phyloP scores from a whole-genome alignment of 2,888 invertebrate genomes.

The Patella pellucida region DNA sequence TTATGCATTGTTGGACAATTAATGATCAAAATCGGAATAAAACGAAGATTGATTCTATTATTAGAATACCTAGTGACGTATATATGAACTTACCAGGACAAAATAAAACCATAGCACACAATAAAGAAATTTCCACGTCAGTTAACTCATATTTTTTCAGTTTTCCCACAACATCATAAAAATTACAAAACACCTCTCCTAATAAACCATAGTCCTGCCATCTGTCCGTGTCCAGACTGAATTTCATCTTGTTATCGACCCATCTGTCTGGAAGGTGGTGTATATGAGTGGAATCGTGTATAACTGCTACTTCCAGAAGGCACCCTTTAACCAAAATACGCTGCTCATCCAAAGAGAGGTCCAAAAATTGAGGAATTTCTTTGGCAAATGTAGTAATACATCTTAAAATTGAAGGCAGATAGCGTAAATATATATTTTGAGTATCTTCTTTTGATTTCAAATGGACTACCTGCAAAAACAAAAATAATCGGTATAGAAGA shows the following conservation, averaged over 20 bases:
- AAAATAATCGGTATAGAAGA: not conserved
- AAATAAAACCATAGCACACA: constrained; percentile 51
- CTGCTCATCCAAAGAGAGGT: constrained; percentile 55
- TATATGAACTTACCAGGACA: constrained; percentile 49
- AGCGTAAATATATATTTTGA: constrained; percentile 50
- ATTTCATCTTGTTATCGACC: constrained; percentile 46
- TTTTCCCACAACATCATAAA: constrained; percentile 40
- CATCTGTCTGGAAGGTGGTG: constrained; percentile 33
- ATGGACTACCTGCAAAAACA: constrained; percentile 16
- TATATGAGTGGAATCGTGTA: constrained; percentile 49
- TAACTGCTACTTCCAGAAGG: constrained; percentile 55
- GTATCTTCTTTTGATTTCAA: constrained; percentile 32
- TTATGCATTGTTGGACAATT: not conserved
- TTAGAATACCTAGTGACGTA: not conserved
- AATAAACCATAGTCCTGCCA: constrained; percentile 43
- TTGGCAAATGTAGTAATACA: constrained; percentile 59
- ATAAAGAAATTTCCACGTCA: constrained; percentile 50
- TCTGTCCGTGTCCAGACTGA: constrained; percentile 34
- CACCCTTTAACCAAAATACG: constrained; percentile 55
- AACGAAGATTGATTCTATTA: not conserved
- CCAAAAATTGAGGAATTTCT: constrained; percentile 59
- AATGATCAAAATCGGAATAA: not conserved
- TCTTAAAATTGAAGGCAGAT: constrained; percentile 55
- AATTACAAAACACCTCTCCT: constrained; percentile 44
- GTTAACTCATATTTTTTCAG: constrained; percentile 44